These are phyloP conservation scores for Lutraria lutraria DNA, from an alignment of 2,888 invertebrate genomes.

Conservation along the genomic window DNA sequence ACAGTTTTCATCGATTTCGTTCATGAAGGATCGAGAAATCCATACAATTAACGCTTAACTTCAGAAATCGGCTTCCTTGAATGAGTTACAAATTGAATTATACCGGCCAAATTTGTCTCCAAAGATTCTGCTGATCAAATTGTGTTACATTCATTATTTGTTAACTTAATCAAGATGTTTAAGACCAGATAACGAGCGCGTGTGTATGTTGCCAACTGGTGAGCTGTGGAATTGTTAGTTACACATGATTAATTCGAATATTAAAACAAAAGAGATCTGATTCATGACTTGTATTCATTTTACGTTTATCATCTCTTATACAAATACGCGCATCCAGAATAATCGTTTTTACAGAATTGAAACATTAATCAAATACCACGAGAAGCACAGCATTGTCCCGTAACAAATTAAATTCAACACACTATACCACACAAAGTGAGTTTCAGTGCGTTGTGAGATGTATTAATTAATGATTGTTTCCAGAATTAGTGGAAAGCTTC, in stretches of 20 bases:
- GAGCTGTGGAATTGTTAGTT: neutral
- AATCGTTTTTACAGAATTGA: too few species aligned
- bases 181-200: neutral
- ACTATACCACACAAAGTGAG: too few species aligned
- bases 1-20: neutral
- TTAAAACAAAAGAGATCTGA: neutral
- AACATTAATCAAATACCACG: too few species aligned
- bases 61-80: constrained; percentile 7
- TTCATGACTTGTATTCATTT: neutral
- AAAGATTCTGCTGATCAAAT: neutral
- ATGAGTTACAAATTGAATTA: constrained; percentile 4
- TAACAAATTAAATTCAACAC: too few species aligned
- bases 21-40: neutral
- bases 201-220: neutral
- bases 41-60: neutral
- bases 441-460: too few species aligned
- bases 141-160: neutral
- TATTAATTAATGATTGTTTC: too few species aligned
- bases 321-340: neutral
- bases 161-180: constrained; percentile 5
- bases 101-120: constrained; percentile 7
- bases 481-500: too few species aligned
- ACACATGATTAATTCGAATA: neutral
- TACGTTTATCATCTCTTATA: neutral
- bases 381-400: too few species aligned